Base-by-base conservation (phyloP, 2,888 invertebrate genomes). In the Idaea dimidiata region DNA sequence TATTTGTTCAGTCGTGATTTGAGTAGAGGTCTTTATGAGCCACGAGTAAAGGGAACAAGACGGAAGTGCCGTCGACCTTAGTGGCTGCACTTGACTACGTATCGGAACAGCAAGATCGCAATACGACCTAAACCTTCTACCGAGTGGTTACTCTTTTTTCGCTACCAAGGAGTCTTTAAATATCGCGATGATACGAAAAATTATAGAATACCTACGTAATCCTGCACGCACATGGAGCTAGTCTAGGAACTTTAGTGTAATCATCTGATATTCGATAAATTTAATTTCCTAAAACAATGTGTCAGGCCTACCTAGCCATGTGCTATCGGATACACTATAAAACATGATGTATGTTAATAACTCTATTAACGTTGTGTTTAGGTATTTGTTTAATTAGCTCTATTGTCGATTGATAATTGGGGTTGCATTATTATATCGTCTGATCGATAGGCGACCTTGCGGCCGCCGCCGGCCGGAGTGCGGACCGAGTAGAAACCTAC, bases 401-500 rank as follows among this genome's bases (percentile, higher is more conserved):
- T 69, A 73, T 70, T 75, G 69, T 70, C 61, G 68, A 43, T 43
- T 43, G 43, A 3, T 43, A 8, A 43, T 43, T 43, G 43, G 43
- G 3, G 10, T 43, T 43, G 43, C 43, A 43, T 43, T 43, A 43
- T 43, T 43, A 43, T 43, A 71, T 72, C 62, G 67, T 68, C 71
- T 72, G 69, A 66, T 73, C 67, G 69, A 66, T 73, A 67, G 73
- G 65, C 75, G 82, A 82, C 86, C 85, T 86, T 86, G 85, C 70
- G 72, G 70, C 65, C 24, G 24, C 24, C 1, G 24, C 5, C 70
- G 72, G 70, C 65, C 24, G 24, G 3, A 24, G 24, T 24, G 24
- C 68, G 68, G 74, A 67, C 73, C 73, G 75, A 78, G 72, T 84
- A 81, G 86, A 86, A 88, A 86, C 83, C 78, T 71, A 76, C 82